Percentiles rank a stretch among this genome's conserved stretches.
Conservation (phyloP, 1,140 invertebrate species). For the Drosophila paulistorum region DNA sequence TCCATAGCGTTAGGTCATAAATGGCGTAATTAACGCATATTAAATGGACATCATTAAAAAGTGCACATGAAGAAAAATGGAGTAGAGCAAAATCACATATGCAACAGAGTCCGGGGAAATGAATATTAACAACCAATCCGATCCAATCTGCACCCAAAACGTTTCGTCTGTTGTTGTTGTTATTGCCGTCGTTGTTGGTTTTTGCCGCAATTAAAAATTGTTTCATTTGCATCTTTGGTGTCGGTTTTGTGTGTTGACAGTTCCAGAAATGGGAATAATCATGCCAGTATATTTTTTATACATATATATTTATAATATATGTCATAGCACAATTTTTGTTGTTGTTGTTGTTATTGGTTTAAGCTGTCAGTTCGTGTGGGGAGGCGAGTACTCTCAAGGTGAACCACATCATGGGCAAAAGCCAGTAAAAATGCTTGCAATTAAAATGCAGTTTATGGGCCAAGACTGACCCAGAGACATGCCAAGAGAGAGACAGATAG, state of each 20-base stretch:
- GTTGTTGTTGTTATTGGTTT: constrained; percentile 8
- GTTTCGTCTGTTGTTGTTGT: neutral
- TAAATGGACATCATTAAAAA: constrained; percentile 75
- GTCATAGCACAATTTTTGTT: constrained; percentile 13
- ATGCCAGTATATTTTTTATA: too few species aligned
- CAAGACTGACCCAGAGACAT: constrained; percentile 13
- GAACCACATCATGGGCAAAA: constrained; percentile 35
- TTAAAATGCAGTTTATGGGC: constrained; percentile 69
- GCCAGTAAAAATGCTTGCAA: constrained; percentile 63
- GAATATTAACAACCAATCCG: neutral
- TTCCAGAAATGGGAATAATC: neutral
- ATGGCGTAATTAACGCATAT: constrained; percentile 78
- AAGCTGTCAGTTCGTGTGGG: constrained; percentile 40
- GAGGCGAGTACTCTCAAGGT: constrained; percentile 52
- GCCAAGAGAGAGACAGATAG: constrained; percentile 13
- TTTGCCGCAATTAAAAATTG: constrained; percentile 5
- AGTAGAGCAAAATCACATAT: constrained; percentile 49
- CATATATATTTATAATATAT: constrained; percentile 49
- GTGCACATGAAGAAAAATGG: constrained; percentile 49
- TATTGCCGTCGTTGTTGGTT: too few species aligned
- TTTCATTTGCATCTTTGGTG: constrained; percentile 9
- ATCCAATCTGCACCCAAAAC: constrained; percentile 18
- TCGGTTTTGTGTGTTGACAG: neutral
- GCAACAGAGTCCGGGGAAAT: constrained; percentile 30
- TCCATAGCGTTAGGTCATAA: constrained; percentile 52